phyloP scores from a whole-genome alignment of 2,888 invertebrate genomes.

The Capitulum mitella region DNA sequence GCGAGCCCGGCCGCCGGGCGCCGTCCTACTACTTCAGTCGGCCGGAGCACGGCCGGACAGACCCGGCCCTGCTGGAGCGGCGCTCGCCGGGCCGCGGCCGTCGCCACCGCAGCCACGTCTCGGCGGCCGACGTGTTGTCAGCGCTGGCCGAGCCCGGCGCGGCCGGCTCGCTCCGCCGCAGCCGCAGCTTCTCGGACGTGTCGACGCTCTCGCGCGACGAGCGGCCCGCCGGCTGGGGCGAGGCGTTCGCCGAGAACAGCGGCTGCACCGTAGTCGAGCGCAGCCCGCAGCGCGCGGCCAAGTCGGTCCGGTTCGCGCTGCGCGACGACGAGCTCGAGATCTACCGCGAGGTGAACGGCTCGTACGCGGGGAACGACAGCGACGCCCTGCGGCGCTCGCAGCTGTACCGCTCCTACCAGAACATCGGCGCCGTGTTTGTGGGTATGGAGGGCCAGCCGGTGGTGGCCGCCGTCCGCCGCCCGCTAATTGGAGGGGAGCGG shows the following conservation, averaged over 20 bases:
- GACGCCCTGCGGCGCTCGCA: background rate
- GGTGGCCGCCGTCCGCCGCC: background rate
- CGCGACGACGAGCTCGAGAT: background rate
- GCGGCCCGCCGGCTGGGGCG: background rate
- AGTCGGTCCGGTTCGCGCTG: background rate
- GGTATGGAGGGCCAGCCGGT: background rate
- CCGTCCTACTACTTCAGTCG: background rate
- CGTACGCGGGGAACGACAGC: constrained; percentile 7
- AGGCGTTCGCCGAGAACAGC: background rate
- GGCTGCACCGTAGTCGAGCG: background rate
- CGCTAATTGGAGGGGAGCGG: background rate
- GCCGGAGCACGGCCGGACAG: background rate
- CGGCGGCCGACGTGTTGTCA: background rate
- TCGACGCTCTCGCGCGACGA: background rate
- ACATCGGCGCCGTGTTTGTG: constrained; percentile 19
- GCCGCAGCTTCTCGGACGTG: constrained; percentile 6
- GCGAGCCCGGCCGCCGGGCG: background rate
- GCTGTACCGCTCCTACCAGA: constrained; percentile 7
- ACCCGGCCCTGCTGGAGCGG: background rate
- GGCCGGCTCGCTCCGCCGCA: background rate
- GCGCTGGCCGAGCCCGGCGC: background rate
- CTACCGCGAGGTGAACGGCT: background rate
- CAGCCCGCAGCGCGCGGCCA: background rate
- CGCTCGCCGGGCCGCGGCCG: background rate
- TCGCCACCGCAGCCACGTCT: background rate